Evolutionary conservation across 2,888 invertebrate genomes (phyloP).

Genomic region (Cancer borealis): DNA sequence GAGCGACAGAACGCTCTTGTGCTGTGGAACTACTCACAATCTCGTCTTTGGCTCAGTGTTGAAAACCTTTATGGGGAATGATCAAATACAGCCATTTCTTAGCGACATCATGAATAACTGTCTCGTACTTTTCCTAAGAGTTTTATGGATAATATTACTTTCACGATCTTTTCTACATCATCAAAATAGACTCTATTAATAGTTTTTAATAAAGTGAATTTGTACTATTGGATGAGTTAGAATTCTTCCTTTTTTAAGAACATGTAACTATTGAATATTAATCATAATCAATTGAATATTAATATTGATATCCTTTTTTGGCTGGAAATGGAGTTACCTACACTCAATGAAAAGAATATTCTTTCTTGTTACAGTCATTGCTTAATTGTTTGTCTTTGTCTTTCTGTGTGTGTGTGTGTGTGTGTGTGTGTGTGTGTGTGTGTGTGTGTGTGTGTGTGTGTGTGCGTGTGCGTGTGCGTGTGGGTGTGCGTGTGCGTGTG

Average conservation of each 20-base stretch:
- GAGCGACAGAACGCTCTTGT: background rate
- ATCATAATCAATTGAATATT: too few relatives aligned
- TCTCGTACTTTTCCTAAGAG: background rate
- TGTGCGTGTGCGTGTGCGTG: background rate
- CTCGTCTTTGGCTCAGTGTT: background rate
- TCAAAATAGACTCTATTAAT: background rate
- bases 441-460: constrained; percentile 5
- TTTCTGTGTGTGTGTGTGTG: constrained; percentile 33
- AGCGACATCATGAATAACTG: background rate
- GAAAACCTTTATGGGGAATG: background rate
- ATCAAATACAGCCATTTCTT: background rate
- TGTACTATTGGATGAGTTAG: too few relatives aligned
- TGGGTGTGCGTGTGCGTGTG: background rate
- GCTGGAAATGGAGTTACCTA: too few relatives aligned
- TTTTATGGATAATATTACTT: background rate
- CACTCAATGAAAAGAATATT: background rate
- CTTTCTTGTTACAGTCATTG: background rate
- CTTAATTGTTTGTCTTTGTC: background rate
- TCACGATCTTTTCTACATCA: background rate
- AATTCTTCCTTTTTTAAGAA: too few relatives aligned
- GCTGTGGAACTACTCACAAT: background rate
- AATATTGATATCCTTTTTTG: background rate
- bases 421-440: constrained; percentile 55
- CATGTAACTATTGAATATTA: too few relatives aligned
- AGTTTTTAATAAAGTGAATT: too few relatives aligned